Conservation (phyloP, 1,140 invertebrate genomes). For the Lerema accius region DNA sequence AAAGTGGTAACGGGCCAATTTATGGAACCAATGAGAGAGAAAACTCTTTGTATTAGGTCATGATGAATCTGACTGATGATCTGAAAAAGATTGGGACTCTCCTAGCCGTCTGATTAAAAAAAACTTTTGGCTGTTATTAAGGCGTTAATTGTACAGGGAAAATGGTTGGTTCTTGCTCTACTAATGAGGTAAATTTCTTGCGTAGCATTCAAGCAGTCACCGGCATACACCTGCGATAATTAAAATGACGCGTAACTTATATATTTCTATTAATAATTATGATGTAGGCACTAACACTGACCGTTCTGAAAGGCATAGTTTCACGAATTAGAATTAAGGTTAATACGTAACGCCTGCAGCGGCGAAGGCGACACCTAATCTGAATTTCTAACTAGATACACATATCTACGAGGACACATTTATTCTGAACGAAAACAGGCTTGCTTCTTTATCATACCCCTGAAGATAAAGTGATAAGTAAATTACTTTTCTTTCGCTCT, state of each 20-base stretch:
- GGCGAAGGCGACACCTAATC: conserved; percentile 3
- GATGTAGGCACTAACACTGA: too few species aligned
- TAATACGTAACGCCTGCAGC: neutral
- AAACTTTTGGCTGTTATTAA: too few species aligned
- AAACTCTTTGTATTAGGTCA: too few species aligned
- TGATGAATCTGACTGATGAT: too few species aligned
- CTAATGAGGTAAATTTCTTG: neutral
- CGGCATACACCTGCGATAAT: neutral
- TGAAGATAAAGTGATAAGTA: conserved; percentile 14
- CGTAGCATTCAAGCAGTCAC: neutral
- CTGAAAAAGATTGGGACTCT: too few species aligned
- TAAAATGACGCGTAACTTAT: neutral
- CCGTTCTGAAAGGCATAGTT: neutral
- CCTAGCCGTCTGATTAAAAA: too few species aligned
- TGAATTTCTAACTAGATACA: conserved; percentile 7
- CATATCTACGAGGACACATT: neutral
- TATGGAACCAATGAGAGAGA: too few species aligned
- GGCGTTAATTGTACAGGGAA: too few species aligned
- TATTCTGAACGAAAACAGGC: conserved; percentile 9
- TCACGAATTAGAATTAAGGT: too few species aligned
- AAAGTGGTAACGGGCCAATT: too few species aligned
- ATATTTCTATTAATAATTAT: neutral
- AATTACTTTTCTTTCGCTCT: conserved; percentile 13
- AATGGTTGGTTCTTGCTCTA: neutral
- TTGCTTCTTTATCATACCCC: conserved; percentile 17